Evolutionary conservation across 2,113 vertebrate genomes (phyloP), one percentile per base, ranked within the genome.

Genomic region (Sebastes schlegelii): DNA sequence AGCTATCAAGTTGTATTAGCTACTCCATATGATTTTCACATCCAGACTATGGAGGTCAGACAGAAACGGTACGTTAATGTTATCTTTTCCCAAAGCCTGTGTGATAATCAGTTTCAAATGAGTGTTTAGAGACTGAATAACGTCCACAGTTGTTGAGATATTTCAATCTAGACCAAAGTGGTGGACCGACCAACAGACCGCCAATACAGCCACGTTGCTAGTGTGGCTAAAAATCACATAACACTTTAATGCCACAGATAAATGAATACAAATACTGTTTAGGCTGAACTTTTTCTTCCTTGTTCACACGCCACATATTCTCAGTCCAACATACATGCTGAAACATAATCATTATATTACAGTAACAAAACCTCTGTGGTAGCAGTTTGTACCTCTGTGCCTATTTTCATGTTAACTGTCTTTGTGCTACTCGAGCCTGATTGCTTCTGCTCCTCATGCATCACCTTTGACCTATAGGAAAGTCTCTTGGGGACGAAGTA

Each of bases 401-500:
- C 16, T 55, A 0, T 48, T 58, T 17, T 60, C 16, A 40, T 68
- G 46, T 46, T 62, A 62, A 48, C 21, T 16, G 2, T 23, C n/a
- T 9, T n/a, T 16, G 23, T 46, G 43, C 63, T 61, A 7, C 42
- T 72, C 0, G 1, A 78, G 13, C 19, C 58, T 49, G 62, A 83
- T 80, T 66, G 10, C 40, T 61, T 80, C 43, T 26, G 26, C 2
- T 26, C 62, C 46, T 42, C 57, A 45, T 57, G 51, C 51, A 11
- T 82, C 74, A 77, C 73, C 79, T 79, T 72, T 89, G 80, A 91
- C 83, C 88, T 71, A 7, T 51, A 16, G n/a, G 51, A 48, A 71
- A 83, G 60, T 74, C 17, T 79, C 34, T 71, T 19, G 34, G 49
- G 45, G 19, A 71, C 42, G 34, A 49, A 81, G 76, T 69, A 81